Conservation (phyloP, 2,888 invertebrate species). For the Synanthedon myopaeformis region DNA sequence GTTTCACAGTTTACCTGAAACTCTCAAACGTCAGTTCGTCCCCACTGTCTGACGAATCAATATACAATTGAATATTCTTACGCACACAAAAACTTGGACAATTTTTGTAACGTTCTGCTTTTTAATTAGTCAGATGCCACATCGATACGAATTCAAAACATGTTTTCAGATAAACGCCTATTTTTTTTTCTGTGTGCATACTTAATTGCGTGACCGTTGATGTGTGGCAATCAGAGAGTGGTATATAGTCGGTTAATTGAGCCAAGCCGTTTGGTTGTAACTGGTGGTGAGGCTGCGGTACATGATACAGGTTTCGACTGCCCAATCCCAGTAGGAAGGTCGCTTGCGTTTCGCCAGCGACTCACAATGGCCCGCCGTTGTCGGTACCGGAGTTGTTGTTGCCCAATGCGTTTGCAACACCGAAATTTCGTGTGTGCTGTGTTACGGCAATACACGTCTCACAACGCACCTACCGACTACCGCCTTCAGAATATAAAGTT, state of each 20-base stretch:
- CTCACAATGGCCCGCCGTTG: conserved; percentile 52
- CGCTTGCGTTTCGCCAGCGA: conserved; percentile 58
- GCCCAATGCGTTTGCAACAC: conserved; percentile 62
- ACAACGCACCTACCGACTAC: conserved; percentile 9
- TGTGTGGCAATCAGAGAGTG: background rate
- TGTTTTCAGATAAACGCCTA: background rate
- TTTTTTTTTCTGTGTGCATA: background rate
- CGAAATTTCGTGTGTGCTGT: conserved; percentile 63
- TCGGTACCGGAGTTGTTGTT: conserved; percentile 37
- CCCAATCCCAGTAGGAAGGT: conserved; percentile 62
- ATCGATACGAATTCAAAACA: background rate
- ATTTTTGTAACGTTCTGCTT: conserved; percentile 37
- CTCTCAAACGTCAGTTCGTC: conserved; percentile 5
- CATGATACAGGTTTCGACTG: conserved; percentile 49
- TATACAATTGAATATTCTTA: conserved; percentile 14
- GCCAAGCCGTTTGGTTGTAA: background rate
- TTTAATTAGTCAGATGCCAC: conserved; percentile 15
- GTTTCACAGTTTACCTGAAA: background rate
- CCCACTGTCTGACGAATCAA: conserved; percentile 25
- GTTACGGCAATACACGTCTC: conserved; percentile 45
- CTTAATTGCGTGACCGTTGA: background rate
- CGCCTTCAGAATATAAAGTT: background rate
- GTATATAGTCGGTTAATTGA: background rate
- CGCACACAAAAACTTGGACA: conserved; percentile 22
- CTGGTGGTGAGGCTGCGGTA: conserved; percentile 1